A percentile compares a stretch with the other conserved stretches of the same genome.
These are phyloP conservation scores for Sturmia bella DNA, from an alignment of 2,888 invertebrate species.

Conservation along the genomic window DNA sequence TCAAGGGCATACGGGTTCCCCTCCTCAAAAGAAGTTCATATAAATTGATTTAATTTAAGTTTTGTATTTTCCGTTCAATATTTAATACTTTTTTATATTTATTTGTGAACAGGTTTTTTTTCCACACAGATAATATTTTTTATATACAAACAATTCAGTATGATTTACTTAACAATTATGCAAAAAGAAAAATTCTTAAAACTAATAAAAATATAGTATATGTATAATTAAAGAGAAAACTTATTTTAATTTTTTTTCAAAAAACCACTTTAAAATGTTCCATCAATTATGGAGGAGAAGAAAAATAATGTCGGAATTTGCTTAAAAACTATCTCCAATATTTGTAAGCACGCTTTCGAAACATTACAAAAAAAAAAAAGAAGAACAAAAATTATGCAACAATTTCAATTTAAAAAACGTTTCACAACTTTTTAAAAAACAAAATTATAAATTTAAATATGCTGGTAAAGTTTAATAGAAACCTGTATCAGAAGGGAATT, in stretches of 20 bases:
- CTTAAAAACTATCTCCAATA: conserved; percentile 25
- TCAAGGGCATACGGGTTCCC: conserved; percentile 49
- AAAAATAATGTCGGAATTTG: not conserved
- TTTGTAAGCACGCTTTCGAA: not conserved
- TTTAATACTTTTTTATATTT: conserved; percentile 51
- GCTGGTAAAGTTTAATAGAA: not conserved
- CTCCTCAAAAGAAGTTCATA: conserved; percentile 20
- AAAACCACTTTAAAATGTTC: not conserved
- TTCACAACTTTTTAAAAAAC: not conserved
- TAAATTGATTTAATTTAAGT: conserved; percentile 41
- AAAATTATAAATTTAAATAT: not conserved
- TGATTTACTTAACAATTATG: conserved; percentile 54
- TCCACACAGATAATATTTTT: conserved; percentile 26
- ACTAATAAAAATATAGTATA: conserved; percentile 32
- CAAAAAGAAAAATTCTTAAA: conserved; percentile 51
- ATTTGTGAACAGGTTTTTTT: conserved; percentile 28
- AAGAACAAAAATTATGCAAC: too few species aligned
- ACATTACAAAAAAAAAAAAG: too few species aligned
- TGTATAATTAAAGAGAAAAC: conserved; percentile 37
- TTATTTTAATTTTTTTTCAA: not conserved
- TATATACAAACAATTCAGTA: conserved; percentile 43
- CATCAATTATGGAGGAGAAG: not conserved
- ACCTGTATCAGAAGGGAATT: conserved; percentile 42
- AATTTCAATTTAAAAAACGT: too few species aligned
- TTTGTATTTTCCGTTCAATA: conserved; percentile 24